Conservation (phyloP, 1,140 invertebrate species). For the Dinoponera quadriceps region DNA sequence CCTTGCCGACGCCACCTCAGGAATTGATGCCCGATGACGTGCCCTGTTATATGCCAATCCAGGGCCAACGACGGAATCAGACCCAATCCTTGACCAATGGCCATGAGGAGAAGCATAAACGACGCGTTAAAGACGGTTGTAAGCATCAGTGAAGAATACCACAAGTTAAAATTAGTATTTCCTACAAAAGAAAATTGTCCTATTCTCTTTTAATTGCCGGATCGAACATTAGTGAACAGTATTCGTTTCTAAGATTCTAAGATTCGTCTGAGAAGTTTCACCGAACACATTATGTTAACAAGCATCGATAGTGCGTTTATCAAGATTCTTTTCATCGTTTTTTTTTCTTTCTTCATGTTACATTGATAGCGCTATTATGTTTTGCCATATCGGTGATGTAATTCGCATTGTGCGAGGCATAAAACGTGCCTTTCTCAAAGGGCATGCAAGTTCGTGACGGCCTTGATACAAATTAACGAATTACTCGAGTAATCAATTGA, state of each 20-base stretch:
- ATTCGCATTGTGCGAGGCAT: constrained; percentile 1
- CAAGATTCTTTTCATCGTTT: neutral
- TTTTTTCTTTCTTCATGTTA: constrained; percentile 36
- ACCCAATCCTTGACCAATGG: constrained; percentile 81
- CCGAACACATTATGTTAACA: neutral
- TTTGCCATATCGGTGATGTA: constrained; percentile 32
- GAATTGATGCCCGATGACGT: constrained; percentile 85
- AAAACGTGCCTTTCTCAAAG: constrained; percentile 66
- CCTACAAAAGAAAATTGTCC: constrained; percentile 16
- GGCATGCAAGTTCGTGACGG: constrained; percentile 29
- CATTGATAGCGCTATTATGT: neutral
- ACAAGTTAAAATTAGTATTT: neutral
- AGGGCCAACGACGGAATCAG: constrained; percentile 89
- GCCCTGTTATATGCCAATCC: constrained; percentile 92
- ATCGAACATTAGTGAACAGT: constrained; percentile 49
- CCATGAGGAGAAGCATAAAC: constrained; percentile 85
- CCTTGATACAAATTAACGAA: constrained; percentile 22
- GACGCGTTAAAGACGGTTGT: constrained; percentile 84
- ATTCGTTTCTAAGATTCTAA: constrained; percentile 36
- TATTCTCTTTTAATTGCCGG: constrained; percentile 39
- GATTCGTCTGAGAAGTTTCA: neutral
- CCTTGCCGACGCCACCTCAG: constrained; percentile 78
- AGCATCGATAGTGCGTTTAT: neutral
- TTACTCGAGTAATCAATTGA: constrained; percentile 5
- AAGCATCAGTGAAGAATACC: constrained; percentile 82